These are phyloP conservation scores for Buphagus erythrorhynchus DNA, from an alignment of 2,797 vertebrate genomes.

Conservation along the genomic window DNA sequence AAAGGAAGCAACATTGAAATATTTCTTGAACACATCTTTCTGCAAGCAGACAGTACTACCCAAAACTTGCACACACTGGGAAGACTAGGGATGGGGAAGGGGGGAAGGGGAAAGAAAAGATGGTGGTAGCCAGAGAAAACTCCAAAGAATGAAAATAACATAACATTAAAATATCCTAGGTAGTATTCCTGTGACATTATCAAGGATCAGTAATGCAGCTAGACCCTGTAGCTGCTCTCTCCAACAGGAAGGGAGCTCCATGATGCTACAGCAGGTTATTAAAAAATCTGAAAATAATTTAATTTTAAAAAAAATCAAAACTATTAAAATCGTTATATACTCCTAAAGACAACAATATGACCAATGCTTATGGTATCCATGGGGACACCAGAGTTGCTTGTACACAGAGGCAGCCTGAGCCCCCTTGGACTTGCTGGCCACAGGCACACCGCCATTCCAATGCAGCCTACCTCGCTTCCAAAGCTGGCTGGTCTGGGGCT, in stretches of 20 bases:
- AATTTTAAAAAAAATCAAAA: fast-evolving
- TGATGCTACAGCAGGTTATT: not conserved
- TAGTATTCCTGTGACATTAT: not conserved
- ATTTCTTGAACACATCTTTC: not conserved
- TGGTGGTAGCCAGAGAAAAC: not conserved
- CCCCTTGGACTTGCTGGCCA: fast-evolving
- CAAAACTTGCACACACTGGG: not conserved
- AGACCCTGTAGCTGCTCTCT: not conserved
- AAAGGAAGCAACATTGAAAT: not conserved
- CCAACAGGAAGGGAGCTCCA: not conserved
- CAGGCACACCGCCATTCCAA: not conserved
- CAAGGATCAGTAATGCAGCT: not conserved
- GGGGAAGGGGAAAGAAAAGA: not conserved
- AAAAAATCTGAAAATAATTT: not conserved
- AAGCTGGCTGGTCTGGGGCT: not conserved
- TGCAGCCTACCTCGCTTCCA: fast-evolving
- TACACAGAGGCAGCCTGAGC: not conserved
- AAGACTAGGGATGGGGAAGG: fast-evolving
- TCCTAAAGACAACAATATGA: not conserved
- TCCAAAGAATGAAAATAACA: not conserved
- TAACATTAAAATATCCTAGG: not conserved
- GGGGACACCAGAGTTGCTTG: not conserved
- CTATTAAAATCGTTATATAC: not conserved
- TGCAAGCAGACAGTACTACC: not conserved
- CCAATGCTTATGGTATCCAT: not conserved